Percentiles rank a stretch among this genome's conserved stretches.
These are phyloP conservation scores for Alviniconcha strummeri DNA, from an alignment of 2,888 invertebrate genomes.

Conservation along the genomic window DNA sequence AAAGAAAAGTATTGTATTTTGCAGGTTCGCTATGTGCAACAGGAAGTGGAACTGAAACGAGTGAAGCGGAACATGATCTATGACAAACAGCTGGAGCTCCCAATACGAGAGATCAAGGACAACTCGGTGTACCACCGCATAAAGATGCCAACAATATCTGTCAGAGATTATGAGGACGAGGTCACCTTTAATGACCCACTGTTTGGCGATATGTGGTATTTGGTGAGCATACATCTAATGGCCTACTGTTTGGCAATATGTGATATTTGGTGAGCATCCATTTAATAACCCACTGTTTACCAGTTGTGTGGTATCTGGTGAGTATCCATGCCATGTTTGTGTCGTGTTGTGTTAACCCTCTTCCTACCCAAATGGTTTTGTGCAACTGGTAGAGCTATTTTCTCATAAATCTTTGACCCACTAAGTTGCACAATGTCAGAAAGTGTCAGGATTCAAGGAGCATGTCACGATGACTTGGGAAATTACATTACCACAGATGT, in stretches of 20 bases:
- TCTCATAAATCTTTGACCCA: too few relatives aligned
- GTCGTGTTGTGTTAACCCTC: background rate
- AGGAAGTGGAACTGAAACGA: conserved; percentile 59
- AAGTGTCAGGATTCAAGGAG: too few relatives aligned
- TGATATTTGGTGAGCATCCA: background rate
- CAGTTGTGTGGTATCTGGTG: conserved; percentile 40
- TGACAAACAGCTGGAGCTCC: conserved; percentile 65
- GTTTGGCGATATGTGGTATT: conserved; percentile 47
- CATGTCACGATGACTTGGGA: too few relatives aligned
- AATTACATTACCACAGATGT: too few relatives aligned
- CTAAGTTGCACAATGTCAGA: too few relatives aligned
- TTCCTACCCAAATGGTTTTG: too few relatives aligned
- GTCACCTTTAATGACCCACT: conserved; percentile 61
- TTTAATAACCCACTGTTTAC: conserved; percentile 63
- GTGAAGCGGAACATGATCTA: conserved; percentile 58
- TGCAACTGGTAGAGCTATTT: too few relatives aligned
- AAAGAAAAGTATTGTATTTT: background rate
- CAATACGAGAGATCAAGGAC: conserved; percentile 54
- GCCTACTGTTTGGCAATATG: background rate
- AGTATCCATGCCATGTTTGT: background rate
- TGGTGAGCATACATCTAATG: conserved; percentile 23
- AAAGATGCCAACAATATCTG: conserved; percentile 23
- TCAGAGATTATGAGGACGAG: conserved; percentile 28
- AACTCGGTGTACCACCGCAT: conserved; percentile 57
- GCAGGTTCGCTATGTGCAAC: conserved; percentile 64